Conservation (phyloP, 1,140 invertebrate species). For the Drosophila sturtevanti region DNA sequence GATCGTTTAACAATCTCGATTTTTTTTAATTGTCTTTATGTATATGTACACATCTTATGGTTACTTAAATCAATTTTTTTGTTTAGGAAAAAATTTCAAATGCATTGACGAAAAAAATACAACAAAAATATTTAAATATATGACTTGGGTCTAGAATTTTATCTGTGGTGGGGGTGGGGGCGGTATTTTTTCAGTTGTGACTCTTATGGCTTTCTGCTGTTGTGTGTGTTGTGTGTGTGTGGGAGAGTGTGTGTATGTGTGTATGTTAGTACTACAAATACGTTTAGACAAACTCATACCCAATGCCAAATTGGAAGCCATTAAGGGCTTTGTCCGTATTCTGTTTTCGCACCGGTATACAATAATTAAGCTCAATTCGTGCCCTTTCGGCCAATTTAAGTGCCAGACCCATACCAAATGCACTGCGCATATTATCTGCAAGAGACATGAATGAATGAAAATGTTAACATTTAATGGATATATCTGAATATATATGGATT, state of each 20-base stretch:
- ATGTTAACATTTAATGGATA: too few species aligned
- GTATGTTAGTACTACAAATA: neutral
- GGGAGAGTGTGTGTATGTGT: too few species aligned
- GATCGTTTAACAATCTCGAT: conserved; percentile 22
- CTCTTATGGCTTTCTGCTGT: conserved; percentile 56
- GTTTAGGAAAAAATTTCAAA: conserved; percentile 50
- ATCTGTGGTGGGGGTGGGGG: conserved; percentile 27
- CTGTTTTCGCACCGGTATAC: conserved; percentile 65
- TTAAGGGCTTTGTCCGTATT: conserved; percentile 51
- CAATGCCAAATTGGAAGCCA: conserved; percentile 82
- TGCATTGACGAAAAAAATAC: conserved; percentile 67
- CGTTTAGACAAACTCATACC: conserved; percentile 78
- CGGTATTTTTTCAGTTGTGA: conserved; percentile 25
- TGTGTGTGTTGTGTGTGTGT: too few species aligned
- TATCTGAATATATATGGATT: too few species aligned
- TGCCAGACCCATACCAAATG: conserved; percentile 74
- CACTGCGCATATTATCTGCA: conserved; percentile 74
- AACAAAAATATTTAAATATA: conserved; percentile 36
- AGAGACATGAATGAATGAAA: neutral
- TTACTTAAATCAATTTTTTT: conserved; percentile 64
- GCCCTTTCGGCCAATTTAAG: conserved; percentile 77
- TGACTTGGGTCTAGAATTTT: conserved; percentile 30
- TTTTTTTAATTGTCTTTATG: conserved; percentile 43
- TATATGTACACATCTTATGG: conserved; percentile 66
- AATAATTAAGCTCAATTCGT: conserved; percentile 82